These are phyloP conservation scores for Bubo blakistoni DNA, from an alignment of 2,113 vertebrate genomes.

Conservation along the genomic window DNA sequence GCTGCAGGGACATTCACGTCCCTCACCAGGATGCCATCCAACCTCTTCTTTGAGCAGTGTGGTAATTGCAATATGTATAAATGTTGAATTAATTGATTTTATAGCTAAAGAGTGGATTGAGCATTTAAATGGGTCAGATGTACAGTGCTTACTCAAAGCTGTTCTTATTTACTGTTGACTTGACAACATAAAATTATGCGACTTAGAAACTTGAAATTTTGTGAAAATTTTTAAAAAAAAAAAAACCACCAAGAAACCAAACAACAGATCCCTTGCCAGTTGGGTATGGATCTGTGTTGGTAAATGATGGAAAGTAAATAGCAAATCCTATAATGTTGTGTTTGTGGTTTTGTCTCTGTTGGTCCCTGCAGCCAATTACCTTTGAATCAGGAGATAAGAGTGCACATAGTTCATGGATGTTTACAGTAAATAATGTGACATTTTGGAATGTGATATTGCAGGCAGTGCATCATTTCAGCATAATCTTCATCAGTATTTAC, in stretches of 20 bases:
- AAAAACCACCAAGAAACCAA: neutral
- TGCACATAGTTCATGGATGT: neutral
- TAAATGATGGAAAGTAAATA: slow-evolving; percentile 27
- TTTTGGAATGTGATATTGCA: neutral
- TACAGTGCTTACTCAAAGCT: neutral
- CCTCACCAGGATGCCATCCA: neutral
- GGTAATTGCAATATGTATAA: neutral
- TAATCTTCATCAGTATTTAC: neutral
- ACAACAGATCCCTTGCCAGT: neutral
- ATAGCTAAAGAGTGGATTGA: neutral
- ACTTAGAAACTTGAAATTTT: neutral
- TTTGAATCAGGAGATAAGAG: slow-evolving; percentile 20
- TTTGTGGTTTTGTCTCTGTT: neutral
- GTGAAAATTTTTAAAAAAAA: neutral
- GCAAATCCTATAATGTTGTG: neutral
- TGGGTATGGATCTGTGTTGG: neutral
- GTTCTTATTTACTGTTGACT: neutral
- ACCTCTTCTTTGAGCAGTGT: neutral
- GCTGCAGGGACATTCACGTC: neutral
- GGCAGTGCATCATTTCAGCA: neutral
- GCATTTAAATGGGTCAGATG: neutral
- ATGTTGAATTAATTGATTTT: neutral
- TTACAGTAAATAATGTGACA: slow-evolving; percentile 16
- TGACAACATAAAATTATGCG: neutral
- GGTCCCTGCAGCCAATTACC: slow-evolving; percentile 10